phyloP scores from a whole-genome alignment of 2,888 invertebrate genomes.

The Acanthosepion lycidas region DNA sequence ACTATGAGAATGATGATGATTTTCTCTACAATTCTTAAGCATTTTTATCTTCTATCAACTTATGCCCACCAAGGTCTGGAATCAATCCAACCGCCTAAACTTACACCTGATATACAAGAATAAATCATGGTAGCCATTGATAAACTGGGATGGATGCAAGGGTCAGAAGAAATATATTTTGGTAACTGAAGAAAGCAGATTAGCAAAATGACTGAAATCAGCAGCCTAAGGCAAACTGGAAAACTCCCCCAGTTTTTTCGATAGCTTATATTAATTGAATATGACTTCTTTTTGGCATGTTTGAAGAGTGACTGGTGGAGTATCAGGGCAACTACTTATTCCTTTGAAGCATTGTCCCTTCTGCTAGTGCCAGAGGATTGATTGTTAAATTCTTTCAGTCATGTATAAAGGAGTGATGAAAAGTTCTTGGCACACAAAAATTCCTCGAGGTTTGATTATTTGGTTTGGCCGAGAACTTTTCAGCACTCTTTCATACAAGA shows the following conservation, averaged over 20 bases:
- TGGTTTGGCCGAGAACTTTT: no score
- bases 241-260: neutral
- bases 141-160: neutral
- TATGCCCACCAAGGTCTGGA: neutral
- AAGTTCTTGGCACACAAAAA: no score
- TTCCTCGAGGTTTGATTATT: no score
- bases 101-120: neutral
- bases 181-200: neutral
- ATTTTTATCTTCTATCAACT: neutral
- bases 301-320: neutral
- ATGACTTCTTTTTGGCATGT: neutral
- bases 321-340: neutral
- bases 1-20: neutral
- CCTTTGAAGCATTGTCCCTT: no score
- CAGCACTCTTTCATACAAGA: no score
- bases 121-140: no score
- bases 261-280: neutral
- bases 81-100: neutral
- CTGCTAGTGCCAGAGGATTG: no score
- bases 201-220: neutral
- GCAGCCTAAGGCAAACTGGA: neutral
- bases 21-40: neutral
- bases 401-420: no score
- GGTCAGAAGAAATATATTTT: neutral
- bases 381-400: no score